Evolutionary conservation across 2,113 vertebrate genomes (phyloP).

Genomic region (Lichenostomus cassidix): DNA sequence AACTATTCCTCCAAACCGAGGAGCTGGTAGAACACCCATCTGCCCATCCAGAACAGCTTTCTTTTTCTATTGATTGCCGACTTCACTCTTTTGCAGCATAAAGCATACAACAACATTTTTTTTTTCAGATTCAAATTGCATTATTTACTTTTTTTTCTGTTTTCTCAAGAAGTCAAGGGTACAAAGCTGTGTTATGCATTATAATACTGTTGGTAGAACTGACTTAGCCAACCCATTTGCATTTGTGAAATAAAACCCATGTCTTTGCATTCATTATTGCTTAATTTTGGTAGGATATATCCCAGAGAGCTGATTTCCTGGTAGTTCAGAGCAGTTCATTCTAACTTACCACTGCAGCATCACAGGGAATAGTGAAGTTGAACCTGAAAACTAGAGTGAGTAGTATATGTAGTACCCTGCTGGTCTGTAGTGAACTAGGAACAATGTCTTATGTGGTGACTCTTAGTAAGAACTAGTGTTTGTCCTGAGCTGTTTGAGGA

Average conservation of each 20-base stretch:
- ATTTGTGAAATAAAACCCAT: neutral
- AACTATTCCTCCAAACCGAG: neutral
- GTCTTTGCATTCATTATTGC: neutral
- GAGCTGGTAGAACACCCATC: neutral
- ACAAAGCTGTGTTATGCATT: neutral
- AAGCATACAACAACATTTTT: neutral
- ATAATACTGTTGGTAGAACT: neutral
- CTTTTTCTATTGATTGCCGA: neutral
- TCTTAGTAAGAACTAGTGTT: neutral
- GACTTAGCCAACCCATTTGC: neutral
- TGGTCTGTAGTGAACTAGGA: neutral
- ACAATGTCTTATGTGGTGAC: fast-evolving
- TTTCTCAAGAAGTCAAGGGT: neutral
- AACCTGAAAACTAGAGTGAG: neutral
- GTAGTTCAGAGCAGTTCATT: neutral
- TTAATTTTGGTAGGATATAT: neutral
- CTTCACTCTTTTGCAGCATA: neutral
- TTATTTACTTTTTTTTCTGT: neutral
- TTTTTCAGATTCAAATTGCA: neutral
- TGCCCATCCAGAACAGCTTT: neutral
- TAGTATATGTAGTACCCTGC: neutral
- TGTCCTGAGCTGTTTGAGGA: neutral
- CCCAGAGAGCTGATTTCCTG: neutral
- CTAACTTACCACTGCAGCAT: neutral
- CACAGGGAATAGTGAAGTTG: neutral